Evolutionary conservation across 2,113 vertebrate species (phyloP), one percentile per base, ranked within the genome.

Genomic region (Aegithalos caudatus): DNA sequence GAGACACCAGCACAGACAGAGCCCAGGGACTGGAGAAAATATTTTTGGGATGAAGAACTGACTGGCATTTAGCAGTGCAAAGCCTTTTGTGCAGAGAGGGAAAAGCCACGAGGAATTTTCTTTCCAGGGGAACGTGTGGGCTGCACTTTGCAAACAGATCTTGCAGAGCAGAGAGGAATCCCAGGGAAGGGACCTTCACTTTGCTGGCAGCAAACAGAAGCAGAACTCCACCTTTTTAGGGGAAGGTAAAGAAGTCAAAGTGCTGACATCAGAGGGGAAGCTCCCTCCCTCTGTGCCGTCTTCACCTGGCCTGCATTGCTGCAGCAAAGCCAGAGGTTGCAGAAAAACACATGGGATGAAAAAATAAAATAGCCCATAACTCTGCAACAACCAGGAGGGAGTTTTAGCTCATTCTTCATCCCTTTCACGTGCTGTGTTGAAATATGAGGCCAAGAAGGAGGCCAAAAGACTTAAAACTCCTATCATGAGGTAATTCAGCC

Each of bases 401-500:
- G 73, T 86, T 96, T 71, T 86, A 97, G 92, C 86, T 93, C 88
- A 71, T 96, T 96, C 93, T 90, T 96, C 96, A 97, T 94, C 83
- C 95, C 88, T 90, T 96, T 96, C 95, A 90, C 62, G 38, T 96
- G 92, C 81, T 96, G 57, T 94, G 93, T 91, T 97, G 97, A 97
- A 96, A 95, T 92, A 92, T 92, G 95, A 97, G 81, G 90, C 96
- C 88, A 67, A 91, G 67, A 94, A 94, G 58, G 81, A 97, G 94
- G 90, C 95, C 94, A 92, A 74, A 92, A 74, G 88, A 92, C 90
- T 95, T 96, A 82, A 94, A 96, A 94, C 50, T 57, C 90, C 95
- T 96, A 81, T 96, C 96, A 90, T 97, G 97, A 97, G 94, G 97
- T 97, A 97, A 97, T 97, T 94, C 86, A 96, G 76, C 56, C 92